phyloP scores from a whole-genome alignment of 2,888 invertebrate genomes.

The Carterocephalus palaemon region DNA sequence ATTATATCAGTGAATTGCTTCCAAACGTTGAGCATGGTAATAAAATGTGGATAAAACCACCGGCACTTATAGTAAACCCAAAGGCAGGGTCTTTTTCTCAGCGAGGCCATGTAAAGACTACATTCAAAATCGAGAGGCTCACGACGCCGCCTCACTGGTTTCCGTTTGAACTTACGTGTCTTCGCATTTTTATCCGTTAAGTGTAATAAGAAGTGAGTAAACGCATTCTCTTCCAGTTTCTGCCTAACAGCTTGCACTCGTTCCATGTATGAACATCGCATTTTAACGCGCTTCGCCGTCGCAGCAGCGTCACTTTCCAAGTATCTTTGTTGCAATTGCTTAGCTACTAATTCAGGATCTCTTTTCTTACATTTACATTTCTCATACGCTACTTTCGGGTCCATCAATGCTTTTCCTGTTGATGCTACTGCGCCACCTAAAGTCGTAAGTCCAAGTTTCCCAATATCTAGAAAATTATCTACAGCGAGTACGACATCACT shows the following conservation, averaged over 20 bases:
- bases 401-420: conserved; percentile 30
- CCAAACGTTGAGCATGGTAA: conserved; percentile 40
- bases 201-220: conserved; percentile 36
- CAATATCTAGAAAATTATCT: conserved; percentile 37
- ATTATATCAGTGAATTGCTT: conserved; percentile 44
- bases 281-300: conserved; percentile 34
- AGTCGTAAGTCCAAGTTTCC: conserved; percentile 30
- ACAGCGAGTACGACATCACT: conserved; percentile 31
- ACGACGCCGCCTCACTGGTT: conserved; percentile 22
- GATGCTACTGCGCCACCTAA: conserved; percentile 27
- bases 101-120: conserved; percentile 44
- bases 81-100: conserved; percentile 44
- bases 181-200: conserved; percentile 35
- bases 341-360: conserved; percentile 30
- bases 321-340: conserved; percentile 28
- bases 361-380: conserved; percentile 28
- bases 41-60: conserved; percentile 51
- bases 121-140: conserved; percentile 36
- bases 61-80: conserved; percentile 44
- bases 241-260: conserved; percentile 23
- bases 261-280: conserved; percentile 32
- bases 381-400: conserved; percentile 34
- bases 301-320: conserved; percentile 31
- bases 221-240: conserved; percentile 32
- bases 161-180: conserved; percentile 29